Evolutionary conservation across 2,888 invertebrate species (phyloP).

Genomic region (Cataglyphis rosenhaueri): DNA sequence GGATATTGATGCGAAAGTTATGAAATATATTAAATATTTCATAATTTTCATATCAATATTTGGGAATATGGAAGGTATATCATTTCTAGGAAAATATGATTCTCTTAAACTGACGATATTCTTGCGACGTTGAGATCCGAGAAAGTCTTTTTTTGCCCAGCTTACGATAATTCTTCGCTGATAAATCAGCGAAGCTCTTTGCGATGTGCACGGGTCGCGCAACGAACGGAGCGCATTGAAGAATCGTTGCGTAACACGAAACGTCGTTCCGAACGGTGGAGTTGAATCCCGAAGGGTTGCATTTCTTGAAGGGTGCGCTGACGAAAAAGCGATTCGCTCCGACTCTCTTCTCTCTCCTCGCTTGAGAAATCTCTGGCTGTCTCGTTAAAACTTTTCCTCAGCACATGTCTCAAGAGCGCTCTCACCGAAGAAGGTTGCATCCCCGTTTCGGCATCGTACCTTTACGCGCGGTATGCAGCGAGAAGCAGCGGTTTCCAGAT

Average conservation of each 20-base stretch:
- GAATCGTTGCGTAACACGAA: constrained; percentile 61
- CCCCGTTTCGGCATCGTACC: constrained; percentile 55
- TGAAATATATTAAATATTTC: neutral
- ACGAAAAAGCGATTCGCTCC: constrained; percentile 61
- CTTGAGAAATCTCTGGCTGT: constrained; percentile 75
- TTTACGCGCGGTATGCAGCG: constrained; percentile 44
- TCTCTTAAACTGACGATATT: neutral
- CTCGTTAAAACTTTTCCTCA: constrained; percentile 82
- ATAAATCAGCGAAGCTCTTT: constrained; percentile 42
- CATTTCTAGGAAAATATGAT: neutral
- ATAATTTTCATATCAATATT: neutral
- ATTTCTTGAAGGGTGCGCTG: constrained; percentile 57
- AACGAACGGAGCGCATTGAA: constrained; percentile 71
- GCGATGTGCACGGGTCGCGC: constrained; percentile 52
- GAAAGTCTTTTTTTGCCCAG: neutral
- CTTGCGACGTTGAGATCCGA: neutral
- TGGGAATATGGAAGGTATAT: neutral
- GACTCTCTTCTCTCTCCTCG: constrained; percentile 44
- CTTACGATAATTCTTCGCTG: constrained; percentile 28
- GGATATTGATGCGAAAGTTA: neutral
- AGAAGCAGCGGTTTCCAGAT: constrained; percentile 42
- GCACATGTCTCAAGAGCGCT: constrained; percentile 67
- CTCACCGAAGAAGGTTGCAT: constrained; percentile 64
- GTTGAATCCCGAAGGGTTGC: constrained; percentile 54
- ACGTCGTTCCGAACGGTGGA: constrained; percentile 34